These are phyloP conservation scores for Hylyphantes graminicola DNA, from an alignment of 1,140 invertebrate species.

Conservation along the genomic window DNA sequence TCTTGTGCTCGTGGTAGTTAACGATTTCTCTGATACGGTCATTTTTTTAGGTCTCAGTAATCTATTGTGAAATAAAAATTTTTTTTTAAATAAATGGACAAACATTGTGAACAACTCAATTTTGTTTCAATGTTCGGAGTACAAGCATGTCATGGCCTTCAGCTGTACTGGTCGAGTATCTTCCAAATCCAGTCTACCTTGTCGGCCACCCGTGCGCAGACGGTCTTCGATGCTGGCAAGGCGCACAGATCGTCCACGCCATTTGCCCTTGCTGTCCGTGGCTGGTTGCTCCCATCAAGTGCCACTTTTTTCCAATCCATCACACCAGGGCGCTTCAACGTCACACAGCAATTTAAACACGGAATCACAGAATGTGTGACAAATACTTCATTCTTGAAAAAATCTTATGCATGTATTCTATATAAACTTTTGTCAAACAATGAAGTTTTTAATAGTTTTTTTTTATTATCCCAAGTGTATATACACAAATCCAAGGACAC, in stretches of 20 bases:
- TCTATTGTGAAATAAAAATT: too few species aligned
- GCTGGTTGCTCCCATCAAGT: conserved; percentile 29
- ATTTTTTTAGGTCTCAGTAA: too few species aligned
- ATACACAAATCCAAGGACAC: too few species aligned
- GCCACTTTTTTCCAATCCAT: conserved; percentile 22
- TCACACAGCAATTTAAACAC: conserved; percentile 73
- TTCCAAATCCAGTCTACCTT: conserved; percentile 22
- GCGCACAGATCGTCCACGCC: conserved; percentile 24
- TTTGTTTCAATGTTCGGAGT: too few species aligned
- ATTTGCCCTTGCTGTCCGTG: conserved; percentile 20
- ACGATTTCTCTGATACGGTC: too few species aligned
- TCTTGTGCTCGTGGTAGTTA: too few species aligned
- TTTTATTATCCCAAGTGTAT: too few species aligned
- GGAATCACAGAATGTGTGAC: background rate
- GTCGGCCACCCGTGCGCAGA: conserved; percentile 13
- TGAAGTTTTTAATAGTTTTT: too few species aligned
- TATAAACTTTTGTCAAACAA: background rate
- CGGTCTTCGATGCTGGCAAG: conserved; percentile 6
- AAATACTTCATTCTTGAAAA: background rate
- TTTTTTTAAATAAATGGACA: too few species aligned
- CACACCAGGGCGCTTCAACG: conserved; percentile 75
- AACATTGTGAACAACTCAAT: too few species aligned
- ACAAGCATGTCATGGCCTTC: background rate
- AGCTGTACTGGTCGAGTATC: conserved; percentile 20
- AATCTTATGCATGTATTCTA: background rate